Percentiles rank a stretch among this genome's conserved stretches.
Conservation (phyloP, 1,140 invertebrate species). For the Solenopsis invicta region DNA sequence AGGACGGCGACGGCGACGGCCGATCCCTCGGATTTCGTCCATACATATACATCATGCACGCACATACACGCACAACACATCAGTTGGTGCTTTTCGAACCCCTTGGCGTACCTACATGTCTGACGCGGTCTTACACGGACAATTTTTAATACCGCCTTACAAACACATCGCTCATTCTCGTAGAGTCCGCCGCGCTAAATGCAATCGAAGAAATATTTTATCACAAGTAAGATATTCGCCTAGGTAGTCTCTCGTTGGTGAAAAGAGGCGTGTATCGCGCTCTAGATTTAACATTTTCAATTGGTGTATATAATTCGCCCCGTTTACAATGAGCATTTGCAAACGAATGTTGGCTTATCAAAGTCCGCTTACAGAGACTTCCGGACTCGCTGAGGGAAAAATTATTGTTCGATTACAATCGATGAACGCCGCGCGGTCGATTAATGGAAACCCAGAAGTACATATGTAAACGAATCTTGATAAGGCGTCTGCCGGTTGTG, state of each 20-base stretch:
- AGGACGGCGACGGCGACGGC: slow-evolving; percentile 19
- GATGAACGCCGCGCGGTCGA: not conserved
- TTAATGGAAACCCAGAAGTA: not conserved
- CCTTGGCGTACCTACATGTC: not conserved
- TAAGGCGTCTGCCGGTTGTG: not conserved
- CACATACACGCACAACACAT: not conserved
- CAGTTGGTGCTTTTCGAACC: slow-evolving; percentile 18
- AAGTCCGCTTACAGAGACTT: not conserved
- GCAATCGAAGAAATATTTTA: slow-evolving; percentile 24
- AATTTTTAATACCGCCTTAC: slow-evolving; percentile 28
- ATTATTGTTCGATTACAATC: slow-evolving; percentile 15
- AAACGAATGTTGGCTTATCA: not conserved
- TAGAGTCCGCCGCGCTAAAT: slow-evolving; percentile 1
- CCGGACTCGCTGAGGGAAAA: not conserved
- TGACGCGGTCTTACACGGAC: not conserved
- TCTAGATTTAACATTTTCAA: slow-evolving; percentile 2
- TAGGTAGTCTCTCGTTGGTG: not conserved
- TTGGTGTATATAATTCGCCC: not conserved
- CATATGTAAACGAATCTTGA: not conserved
- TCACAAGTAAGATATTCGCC: slow-evolving; percentile 35
- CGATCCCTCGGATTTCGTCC: slow-evolving; percentile 34
- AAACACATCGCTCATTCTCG: not conserved
- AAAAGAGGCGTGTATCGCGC: not conserved
- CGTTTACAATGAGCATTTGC: not conserved
- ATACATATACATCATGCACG: not conserved